Percentiles rank a stretch among this genome's conserved stretches.
phyloP scores from a whole-genome alignment of 2,113 vertebrate species.

The Platichthys flesus region DNA sequence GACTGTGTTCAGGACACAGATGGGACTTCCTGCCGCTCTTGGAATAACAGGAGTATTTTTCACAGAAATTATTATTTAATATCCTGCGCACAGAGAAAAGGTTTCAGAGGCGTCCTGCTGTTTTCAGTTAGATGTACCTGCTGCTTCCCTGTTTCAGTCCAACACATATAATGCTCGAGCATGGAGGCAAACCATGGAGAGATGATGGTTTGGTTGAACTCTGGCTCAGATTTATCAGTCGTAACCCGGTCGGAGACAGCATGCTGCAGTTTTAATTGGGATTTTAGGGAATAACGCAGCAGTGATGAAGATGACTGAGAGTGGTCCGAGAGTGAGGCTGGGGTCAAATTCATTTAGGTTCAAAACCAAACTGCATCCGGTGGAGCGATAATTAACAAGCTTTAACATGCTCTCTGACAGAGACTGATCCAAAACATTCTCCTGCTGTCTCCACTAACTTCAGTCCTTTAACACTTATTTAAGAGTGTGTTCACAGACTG shows the following conservation, averaged over 20 bases:
- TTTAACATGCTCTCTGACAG: not conserved
- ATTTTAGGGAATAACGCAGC: slow-evolving; percentile 29
- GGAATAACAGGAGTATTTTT: slow-evolving; percentile 63
- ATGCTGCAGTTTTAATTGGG: slow-evolving; percentile 30
- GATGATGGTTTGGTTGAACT: slow-evolving; percentile 25
- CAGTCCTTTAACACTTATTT: slow-evolving; percentile 7
- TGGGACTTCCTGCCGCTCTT: slow-evolving; percentile 65
- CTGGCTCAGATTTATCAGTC: slow-evolving; percentile 18
- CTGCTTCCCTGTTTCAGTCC: slow-evolving; percentile 28
- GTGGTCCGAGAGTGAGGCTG: slow-evolving; percentile 2
- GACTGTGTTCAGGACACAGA: slow-evolving; percentile 60
- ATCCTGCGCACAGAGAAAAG: slow-evolving; percentile 51
- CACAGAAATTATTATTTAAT: slow-evolving; percentile 55
- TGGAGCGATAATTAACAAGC: slow-evolving; percentile 18
- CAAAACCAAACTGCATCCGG: slow-evolving; percentile 17
- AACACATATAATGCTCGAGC: slow-evolving; percentile 8
- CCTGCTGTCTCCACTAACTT: not conserved
- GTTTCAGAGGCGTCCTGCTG: slow-evolving; percentile 4
- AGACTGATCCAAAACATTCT: not conserved
- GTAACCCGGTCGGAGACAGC: slow-evolving; percentile 8
- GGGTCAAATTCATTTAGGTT: slow-evolving; percentile 33
- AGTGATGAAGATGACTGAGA: slow-evolving; percentile 17
- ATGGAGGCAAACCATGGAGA: slow-evolving; percentile 7
- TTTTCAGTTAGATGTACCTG: slow-evolving; percentile 28
- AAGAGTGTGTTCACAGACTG: not conserved